Percentiles rank a stretch among this genome's conserved stretches.
These are phyloP conservation scores for Leptobrachium leishanense DNA, from an alignment of 2,113 vertebrate genomes.

Conservation along the genomic window DNA sequence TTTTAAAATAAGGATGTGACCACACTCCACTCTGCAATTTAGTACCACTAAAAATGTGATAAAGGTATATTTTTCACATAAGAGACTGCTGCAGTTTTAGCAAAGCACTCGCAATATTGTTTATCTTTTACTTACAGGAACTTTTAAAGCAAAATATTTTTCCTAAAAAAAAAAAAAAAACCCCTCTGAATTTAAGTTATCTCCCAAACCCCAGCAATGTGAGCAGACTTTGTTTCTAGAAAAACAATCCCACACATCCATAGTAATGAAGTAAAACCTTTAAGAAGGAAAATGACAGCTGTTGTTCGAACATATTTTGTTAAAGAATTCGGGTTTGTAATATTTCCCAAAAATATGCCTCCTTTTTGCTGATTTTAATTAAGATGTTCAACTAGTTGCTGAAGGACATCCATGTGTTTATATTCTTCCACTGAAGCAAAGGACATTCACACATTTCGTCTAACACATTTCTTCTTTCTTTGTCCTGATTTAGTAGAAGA, in stretches of 20 bases:
- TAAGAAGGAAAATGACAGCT: neutral
- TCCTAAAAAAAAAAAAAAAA: too few relatives aligned
- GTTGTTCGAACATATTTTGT: neutral
- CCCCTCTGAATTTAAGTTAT: neutral
- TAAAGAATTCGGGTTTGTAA: neutral
- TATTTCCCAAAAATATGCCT: neutral
- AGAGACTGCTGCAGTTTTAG: too few relatives aligned
- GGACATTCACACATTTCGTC: constrained; percentile 2
- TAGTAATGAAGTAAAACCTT: neutral
- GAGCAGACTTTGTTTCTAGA: neutral
- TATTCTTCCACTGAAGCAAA: neutral
- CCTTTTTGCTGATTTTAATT: constrained; percentile 11
- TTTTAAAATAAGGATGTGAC: too few relatives aligned
- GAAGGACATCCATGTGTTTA: neutral
- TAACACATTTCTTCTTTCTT: neutral
- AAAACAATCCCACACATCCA: neutral
- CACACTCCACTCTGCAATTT: too few relatives aligned
- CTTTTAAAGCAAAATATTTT: too few relatives aligned
- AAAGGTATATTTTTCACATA: too few relatives aligned
- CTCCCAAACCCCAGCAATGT: neutral
- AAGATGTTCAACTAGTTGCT: constrained; percentile 3
- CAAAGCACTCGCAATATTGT: too few relatives aligned
- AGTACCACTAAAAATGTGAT: too few relatives aligned
- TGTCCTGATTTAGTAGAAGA: neutral
- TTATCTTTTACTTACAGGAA: too few relatives aligned